phyloP scores from a whole-genome alignment of 1,140 invertebrate species.

The Euglossa dilemma region DNA sequence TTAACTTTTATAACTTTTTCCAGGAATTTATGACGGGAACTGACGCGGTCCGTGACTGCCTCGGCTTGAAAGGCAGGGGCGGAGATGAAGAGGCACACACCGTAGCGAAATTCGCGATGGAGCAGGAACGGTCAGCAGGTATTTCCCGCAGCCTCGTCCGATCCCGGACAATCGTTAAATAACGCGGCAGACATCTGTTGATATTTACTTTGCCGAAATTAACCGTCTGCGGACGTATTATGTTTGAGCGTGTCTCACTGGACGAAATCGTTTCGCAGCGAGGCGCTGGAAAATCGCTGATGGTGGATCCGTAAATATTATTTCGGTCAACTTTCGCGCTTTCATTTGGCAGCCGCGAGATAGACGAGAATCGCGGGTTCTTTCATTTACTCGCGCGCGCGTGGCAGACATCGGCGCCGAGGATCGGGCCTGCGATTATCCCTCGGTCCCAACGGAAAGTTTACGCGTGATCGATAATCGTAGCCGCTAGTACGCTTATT shows the following conservation, averaged over 20 bases:
- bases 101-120: not conserved
- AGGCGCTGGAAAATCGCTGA: constrained; percentile 28
- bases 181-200: constrained; percentile 26
- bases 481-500: not conserved
- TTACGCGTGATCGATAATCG: constrained; percentile 2
- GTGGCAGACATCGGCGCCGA: not conserved
- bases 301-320: constrained; percentile 25
- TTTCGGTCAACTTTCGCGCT: constrained; percentile 23
- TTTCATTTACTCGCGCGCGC: not conserved
- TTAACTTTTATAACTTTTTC: constrained; percentile 41
- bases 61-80: not conserved
- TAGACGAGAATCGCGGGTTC: not conserved
- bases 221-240: constrained; percentile 35
- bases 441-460: not conserved
- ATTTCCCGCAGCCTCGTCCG: not conserved
- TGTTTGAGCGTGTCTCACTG: constrained; percentile 32
- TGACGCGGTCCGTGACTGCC: not conserved
- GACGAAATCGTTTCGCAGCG: constrained; percentile 33
- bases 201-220: constrained; percentile 43
- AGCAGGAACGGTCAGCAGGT: not conserved
- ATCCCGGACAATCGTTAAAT: constrained; percentile 1
- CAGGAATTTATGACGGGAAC: constrained; percentile 1
- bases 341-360: not conserved
- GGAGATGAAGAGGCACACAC: not conserved
- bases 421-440: not conserved